Evolutionary conservation across 2,888 invertebrate genomes (phyloP).

Genomic region (Agrochola lychnidis): DNA sequence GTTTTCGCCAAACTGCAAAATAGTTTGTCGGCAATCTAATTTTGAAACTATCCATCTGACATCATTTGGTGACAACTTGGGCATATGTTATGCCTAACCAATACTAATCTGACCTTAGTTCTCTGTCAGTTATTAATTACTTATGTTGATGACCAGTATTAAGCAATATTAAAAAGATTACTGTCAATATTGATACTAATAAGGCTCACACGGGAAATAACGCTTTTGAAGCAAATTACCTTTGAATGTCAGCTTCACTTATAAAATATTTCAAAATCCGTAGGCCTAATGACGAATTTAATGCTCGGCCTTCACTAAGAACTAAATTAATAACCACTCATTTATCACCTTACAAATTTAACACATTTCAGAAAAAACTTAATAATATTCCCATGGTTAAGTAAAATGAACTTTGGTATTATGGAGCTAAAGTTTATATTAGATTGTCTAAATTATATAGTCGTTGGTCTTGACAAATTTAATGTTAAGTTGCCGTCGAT

Average conservation of each 20-base stretch:
- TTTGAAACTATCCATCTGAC: background rate
- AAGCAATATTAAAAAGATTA: conserved; percentile 26
- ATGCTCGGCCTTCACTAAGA: conserved; percentile 41
- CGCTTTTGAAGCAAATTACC: conserved; percentile 29
- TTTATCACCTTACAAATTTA: conserved; percentile 59
- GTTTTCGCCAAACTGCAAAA: too few relatives aligned
- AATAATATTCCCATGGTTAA: conserved; percentile 34
- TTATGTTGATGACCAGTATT: conserved; percentile 23
- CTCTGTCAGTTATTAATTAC: conserved; percentile 3
- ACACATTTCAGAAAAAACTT: conserved; percentile 44
- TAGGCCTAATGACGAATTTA: conserved; percentile 55
- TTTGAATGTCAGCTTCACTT: conserved; percentile 49
- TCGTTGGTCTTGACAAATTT: conserved; percentile 76
- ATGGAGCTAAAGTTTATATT: conserved; percentile 55
- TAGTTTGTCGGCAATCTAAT: too few relatives aligned
- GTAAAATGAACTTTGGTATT: conserved; percentile 49
- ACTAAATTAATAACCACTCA: conserved; percentile 60
- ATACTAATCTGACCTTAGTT: background rate
- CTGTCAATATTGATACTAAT: conserved; percentile 33
- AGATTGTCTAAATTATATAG: conserved; percentile 47
- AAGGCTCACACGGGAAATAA: conserved; percentile 43
- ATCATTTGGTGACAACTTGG: background rate
- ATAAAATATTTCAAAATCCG: conserved; percentile 53
- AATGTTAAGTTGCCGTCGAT: conserved; percentile 70
- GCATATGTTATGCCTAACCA: background rate